Base-by-base conservation (phyloP, 2,888 invertebrate species). In the Yponomeuta cagnagella region DNA sequence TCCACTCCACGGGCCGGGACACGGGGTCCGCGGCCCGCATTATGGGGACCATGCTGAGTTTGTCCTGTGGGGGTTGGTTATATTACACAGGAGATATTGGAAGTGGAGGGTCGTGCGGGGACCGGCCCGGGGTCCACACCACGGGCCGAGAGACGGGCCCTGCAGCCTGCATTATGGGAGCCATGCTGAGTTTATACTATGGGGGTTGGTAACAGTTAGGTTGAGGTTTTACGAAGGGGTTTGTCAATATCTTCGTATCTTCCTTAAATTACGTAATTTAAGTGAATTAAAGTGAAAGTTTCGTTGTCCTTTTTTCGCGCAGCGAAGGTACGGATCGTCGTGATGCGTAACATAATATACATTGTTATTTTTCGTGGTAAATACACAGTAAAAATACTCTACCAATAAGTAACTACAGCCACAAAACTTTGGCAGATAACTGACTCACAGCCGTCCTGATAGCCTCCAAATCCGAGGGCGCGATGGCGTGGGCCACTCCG, bases 401-500 rank as follows among this genome's bases (percentile, higher is more conserved):
- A 1, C 43, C 3, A 8, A 43, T 8, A 43, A 43, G 0, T 5
- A 43, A 43, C 43, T 43, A 8, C 8, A 43, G 8, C 8, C 5
- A 58, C 52, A 15, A 58, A 58, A 9, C 52, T 58, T 58, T 4
- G 52, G 68, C 79, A 99, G 96, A 84, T 97, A 99, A 0, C 98
- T 96, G 37, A 99, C 94, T 99, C 99, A 99, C 91, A 37, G 98
- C 95, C 0, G 97, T 97, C 74, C 94, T 93, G 3, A 98, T 94
- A 8, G 98, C 99, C 76, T 99, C 98, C 77, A 99, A 92, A 85
- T 99, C 99, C 58, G 96, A 94, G 0, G 95, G 93, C 66, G 97
- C 98, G 0, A 98, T 97, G 70, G 97, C 96, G 86, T 99, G 99
- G 0, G 98, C 95, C 1, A 99, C 96, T 8, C 99, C 99, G 83